These are phyloP conservation scores for Manis javanica DNA, from an alignment of 2,797 vertebrate species.

Conservation along the genomic window DNA sequence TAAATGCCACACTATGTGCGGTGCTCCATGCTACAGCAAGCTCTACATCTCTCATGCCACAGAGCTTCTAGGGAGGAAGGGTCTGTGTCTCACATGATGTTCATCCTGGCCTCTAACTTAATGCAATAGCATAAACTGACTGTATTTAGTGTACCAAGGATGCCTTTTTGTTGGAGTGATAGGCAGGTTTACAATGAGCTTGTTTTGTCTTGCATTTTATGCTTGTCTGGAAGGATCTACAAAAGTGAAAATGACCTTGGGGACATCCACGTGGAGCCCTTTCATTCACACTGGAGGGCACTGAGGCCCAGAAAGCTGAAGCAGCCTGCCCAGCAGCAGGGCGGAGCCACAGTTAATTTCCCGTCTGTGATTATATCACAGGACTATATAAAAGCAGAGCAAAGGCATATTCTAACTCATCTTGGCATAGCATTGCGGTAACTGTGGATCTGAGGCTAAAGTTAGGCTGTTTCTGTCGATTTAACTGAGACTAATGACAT, in stretches of 20 bases:
- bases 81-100: not conserved
- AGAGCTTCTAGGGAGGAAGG: not conserved
- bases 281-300: not conserved
- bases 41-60: not conserved
- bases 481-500: not conserved
- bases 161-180: not conserved
- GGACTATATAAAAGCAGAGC: not conserved
- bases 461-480: not conserved
- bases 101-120: not conserved
- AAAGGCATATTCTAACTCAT: not conserved
- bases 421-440: not conserved
- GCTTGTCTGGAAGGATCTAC: not conserved
- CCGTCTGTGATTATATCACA: not conserved
- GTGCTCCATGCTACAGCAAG: not conserved
- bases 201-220: not conserved
- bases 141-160: not conserved
- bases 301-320: not conserved
- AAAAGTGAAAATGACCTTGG: not conserved
- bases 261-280: not conserved
- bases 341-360: not conserved
- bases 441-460: not conserved
- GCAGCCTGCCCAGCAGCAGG: not conserved
- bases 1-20: not conserved
- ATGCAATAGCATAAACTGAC: not conserved
- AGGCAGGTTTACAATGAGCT: not conserved